Conservation (phyloP, 2,113 vertebrate genomes). For the Sarotherodon lohbergeri region DNA sequence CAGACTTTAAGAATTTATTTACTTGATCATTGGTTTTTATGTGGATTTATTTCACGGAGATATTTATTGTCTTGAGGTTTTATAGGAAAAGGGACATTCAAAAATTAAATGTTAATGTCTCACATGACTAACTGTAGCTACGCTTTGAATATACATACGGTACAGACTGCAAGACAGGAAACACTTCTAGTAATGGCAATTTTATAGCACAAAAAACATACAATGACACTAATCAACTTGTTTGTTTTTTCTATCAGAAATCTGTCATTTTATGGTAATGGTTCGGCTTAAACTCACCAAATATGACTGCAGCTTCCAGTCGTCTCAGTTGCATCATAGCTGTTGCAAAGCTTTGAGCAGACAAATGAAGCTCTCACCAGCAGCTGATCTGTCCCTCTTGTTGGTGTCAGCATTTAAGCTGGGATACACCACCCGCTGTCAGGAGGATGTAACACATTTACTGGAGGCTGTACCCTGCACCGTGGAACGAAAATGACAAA, state of each 20-base stretch:
- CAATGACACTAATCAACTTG: neutral
- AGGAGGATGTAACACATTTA: slow-evolving; percentile 26
- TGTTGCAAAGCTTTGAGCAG: neutral
- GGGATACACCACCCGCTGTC: slow-evolving; percentile 24
- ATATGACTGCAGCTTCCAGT: slow-evolving; percentile 7
- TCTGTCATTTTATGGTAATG: neutral
- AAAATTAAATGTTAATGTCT: neutral
- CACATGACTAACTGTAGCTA: neutral
- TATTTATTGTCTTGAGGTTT: neutral
- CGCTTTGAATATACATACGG: neutral
- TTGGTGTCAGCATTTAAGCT: neutral
- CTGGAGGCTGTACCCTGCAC: neutral
- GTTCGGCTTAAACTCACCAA: slow-evolving; percentile 41
- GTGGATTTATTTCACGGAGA: neutral
- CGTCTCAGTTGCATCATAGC: slow-evolving; percentile 20
- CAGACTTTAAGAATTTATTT: neutral
- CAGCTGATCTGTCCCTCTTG: neutral
- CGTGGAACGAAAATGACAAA: neutral
- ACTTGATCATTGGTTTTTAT: neutral
- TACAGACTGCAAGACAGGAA: neutral
- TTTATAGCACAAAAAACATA: neutral
- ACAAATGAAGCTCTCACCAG: slow-evolving; percentile 1
- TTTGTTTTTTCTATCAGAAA: neutral
- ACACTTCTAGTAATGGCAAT: neutral
- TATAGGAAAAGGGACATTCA: neutral